A percentile compares a stretch with the other conserved stretches of the same genome.
phyloP scores from a whole-genome alignment of 1,140 invertebrate genomes.

The Zaprionus taronus region DNA sequence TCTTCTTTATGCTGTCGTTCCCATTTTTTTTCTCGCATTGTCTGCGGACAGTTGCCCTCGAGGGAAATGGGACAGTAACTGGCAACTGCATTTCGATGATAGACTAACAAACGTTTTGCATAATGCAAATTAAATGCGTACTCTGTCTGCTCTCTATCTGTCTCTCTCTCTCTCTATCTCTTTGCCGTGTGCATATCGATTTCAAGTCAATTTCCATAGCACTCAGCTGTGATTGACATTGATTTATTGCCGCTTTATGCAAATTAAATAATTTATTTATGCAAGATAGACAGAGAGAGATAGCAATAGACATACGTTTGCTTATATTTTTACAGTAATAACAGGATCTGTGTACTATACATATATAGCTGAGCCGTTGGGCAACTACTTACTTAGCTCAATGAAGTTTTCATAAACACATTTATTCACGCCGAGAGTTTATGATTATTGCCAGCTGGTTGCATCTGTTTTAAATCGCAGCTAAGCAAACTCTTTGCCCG shows the following conservation, averaged over 20 bases:
- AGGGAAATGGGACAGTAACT: background rate
- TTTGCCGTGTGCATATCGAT: constrained; percentile 22
- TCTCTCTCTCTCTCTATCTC: background rate
- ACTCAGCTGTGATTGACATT: constrained; percentile 47
- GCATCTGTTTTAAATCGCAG: constrained; percentile 1
- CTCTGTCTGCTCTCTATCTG: background rate
- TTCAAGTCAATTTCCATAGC: constrained; percentile 18
- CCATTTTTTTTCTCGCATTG: background rate
- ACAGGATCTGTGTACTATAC: too few relatives aligned
- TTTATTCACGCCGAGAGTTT: constrained; percentile 3
- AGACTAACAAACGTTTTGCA: constrained; percentile 38
- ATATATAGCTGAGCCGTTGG: background rate
- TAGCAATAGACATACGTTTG: background rate
- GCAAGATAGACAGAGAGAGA: background rate
- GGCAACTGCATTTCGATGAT: constrained; percentile 21
- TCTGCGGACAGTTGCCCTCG: constrained; percentile 1
- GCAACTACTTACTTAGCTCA: constrained; percentile 6
- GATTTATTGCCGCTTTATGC: constrained; percentile 37
- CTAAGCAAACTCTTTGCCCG: constrained; percentile 33
- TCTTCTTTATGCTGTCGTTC: background rate
- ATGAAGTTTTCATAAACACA: constrained; percentile 6
- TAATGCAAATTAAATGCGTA: constrained; percentile 50
- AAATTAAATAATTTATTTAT: constrained; percentile 41
- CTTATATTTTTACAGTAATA: background rate
- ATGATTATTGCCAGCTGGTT: constrained; percentile 6